A percentile compares a stretch with the other conserved stretches of the same genome.
These are phyloP conservation scores for Mastigias papua DNA, from an alignment of 30 jellyfish, hydroid and myxozoan genomes.

Conservation along the genomic window DNA sequence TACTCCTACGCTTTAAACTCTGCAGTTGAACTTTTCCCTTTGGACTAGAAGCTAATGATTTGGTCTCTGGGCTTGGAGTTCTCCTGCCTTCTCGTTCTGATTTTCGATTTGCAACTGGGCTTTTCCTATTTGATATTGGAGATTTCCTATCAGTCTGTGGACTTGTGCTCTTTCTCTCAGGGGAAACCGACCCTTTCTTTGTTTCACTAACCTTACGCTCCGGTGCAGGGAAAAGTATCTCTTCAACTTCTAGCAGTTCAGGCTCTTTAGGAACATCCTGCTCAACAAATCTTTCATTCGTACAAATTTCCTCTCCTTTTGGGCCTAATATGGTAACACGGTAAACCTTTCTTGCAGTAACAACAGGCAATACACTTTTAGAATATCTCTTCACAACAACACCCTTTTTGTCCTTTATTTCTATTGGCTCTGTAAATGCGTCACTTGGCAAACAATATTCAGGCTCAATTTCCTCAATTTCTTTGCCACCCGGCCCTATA, in stretches of 20 bases:
- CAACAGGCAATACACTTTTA: conserved; percentile 73
- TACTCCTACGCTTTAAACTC: conserved; percentile 9
- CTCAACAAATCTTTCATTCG: conserved; percentile 44
- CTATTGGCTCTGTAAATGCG: conserved; percentile 62
- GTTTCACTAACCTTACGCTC: conserved; percentile 5
- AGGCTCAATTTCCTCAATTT: conserved; percentile 35
- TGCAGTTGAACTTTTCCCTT: not conserved
- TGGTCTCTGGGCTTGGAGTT: conserved; percentile 25
- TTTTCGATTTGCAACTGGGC: conserved; percentile 35
- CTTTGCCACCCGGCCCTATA: conserved; percentile 52
- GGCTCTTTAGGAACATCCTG: conserved; percentile 53
- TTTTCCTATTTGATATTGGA: conserved; percentile 26
- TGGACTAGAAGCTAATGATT: not conserved
- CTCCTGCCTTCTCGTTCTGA: conserved; percentile 23
- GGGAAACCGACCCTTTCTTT: not conserved
- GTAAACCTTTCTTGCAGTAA: conserved; percentile 85
- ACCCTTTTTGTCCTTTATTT: conserved; percentile 77
- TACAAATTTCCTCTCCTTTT: conserved; percentile 51
- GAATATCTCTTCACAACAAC: conserved; percentile 45
- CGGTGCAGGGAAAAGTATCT: conserved; percentile 26
- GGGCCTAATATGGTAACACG: conserved; percentile 55
- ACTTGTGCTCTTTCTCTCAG: conserved; percentile 20
- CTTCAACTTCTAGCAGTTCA: not conserved
- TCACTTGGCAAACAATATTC: conserved; percentile 22
- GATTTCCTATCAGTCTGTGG: conserved; percentile 21